Base-by-base conservation (phyloP, 1,140 invertebrate genomes). In the Potamilus streckersoni region DNA sequence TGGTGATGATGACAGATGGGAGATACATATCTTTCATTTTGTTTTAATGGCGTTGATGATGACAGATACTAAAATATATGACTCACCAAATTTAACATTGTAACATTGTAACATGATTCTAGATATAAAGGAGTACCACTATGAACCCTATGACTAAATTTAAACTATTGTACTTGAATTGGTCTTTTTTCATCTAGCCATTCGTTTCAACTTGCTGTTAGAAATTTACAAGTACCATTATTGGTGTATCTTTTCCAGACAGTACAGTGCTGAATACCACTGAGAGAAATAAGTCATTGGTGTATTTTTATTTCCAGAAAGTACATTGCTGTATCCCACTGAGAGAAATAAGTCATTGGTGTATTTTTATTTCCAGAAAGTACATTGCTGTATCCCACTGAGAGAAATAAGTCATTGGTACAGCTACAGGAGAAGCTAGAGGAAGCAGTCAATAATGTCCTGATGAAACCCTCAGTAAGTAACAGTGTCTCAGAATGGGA, bases 351-450 rank as follows among this genome's bases (percentile, higher is more conserved):
- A 93, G 71, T 98, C 96, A 15, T 89, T 98, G 19, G 65, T 67
- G 65, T n/a, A 31, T 23, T 73, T 69, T 23, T 73, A 67, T 19
- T 79, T 79, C n/a, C 76, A 84, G 86, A 83, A n/a, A 93, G 93
- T 87, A 91, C 93, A 1, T 90, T 93, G 13, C 93, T 97, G 71
- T 93, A 96, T 83, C 92, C 93, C 59, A 93, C 95, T 79, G 92
- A 95, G 86, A 92, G 93, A 79, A 92, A 94, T 64, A 94, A 93
- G 71, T 98, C 96, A 15, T 89, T 98, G 19, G 89, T 96, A 14
- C 95, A 97, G 87, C 93, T 96, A 81, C 93, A 96, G 80, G 92
- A 93, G 55, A 92, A 93, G 84, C 89, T 97, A 73, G 93, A 94
- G 76, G 86, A 92, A 70, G 90, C 93, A 2, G 91, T 97, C 57